Percentiles rank a stretch among this genome's conserved stretches.
Conservation (phyloP, 2,113 vertebrate species). For the Dipodomys stephensi region DNA sequence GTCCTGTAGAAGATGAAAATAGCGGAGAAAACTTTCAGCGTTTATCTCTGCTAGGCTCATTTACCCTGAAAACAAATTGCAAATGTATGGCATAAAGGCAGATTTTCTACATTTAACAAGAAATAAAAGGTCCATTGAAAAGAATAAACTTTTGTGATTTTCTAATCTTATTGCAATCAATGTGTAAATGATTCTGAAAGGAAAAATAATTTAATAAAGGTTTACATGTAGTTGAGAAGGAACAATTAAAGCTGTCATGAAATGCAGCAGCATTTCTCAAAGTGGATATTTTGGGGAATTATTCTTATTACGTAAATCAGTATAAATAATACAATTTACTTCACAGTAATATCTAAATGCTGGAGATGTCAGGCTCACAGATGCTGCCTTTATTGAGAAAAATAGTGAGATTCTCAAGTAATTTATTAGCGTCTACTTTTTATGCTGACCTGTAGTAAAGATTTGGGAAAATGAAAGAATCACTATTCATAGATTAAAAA, state of each 20-base stretch:
- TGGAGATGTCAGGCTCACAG: neutral
- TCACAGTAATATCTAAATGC: neutral
- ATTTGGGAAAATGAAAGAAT: neutral
- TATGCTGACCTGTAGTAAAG: neutral
- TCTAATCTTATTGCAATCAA: constrained; percentile 50
- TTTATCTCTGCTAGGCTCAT: constrained; percentile 18
- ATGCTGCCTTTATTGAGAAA: neutral
- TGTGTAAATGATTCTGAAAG: constrained; percentile 61
- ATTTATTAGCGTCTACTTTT: neutral
- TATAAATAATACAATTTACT: neutral
- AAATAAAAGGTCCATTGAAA: constrained; percentile 61
- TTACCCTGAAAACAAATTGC: constrained; percentile 51
- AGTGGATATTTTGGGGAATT: neutral
- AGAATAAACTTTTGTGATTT: constrained; percentile 55
- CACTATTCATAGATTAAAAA: neutral
- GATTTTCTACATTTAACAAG: constrained; percentile 62
- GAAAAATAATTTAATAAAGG: constrained; percentile 48
- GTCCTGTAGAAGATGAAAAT: constrained; percentile 31
- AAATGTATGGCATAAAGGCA: constrained; percentile 55
- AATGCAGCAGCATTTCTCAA: neutral
- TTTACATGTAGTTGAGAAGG: constrained; percentile 29
- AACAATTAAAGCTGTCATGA: constrained; percentile 55
- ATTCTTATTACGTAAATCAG: neutral
- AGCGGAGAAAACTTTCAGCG: constrained; percentile 1
- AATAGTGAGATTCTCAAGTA: neutral